Base-by-base conservation (phyloP, 2,888 invertebrate species). In the Girardia tigrina region DNA sequence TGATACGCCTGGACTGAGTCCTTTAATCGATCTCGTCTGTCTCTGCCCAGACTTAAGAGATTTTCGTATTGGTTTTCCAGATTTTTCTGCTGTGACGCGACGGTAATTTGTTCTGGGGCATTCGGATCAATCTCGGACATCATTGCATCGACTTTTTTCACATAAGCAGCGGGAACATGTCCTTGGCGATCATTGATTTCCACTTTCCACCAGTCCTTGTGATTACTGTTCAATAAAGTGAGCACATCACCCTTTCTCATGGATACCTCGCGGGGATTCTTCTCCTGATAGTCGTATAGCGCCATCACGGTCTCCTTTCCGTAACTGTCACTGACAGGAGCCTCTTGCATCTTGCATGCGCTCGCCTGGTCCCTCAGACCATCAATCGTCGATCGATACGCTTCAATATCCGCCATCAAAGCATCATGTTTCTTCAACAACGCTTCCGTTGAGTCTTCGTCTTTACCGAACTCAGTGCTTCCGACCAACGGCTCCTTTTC, bases 201-300 rank as follows among this genome's bases (percentile, higher is more conserved):
- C 0, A 98, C 97, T 86, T 98, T 98, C 97, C 97, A 98, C 98
- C 98, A 98, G 85, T 99, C 98, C 89, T 98, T 97, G 86, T 98
- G 98, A 85, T 93, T 93, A 6, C 94, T 94, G 86, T 98, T 99
- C 77, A 98, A 88, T 6, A 98, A 88, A 0, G 95, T 94, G 77
- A 99, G 88, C 29, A 95, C 90, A 83, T 98, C 98, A 27, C 95
- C 95, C 81, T 98, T 93, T 87, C 97, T 98, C 94, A 99, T 98
- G 77, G 95, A 95, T 0, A 98, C 95, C 85, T 99, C 98, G 29
- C 98, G 88, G 0, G 98, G 98, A 0, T 94, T 94, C 85, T 98
- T 98, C 86, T 98, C 98, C 20, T 91, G 90, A 86, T 98, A 97
- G 86, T 97, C 98, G 85, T 98, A 98, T 26, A 98, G 87, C 12